A percentile compares a stretch with the other conserved stretches of the same genome.
These are phyloP conservation scores for Rhadina sibilatrix DNA, from an alignment of 2,113 vertebrate species.

Conservation along the genomic window DNA sequence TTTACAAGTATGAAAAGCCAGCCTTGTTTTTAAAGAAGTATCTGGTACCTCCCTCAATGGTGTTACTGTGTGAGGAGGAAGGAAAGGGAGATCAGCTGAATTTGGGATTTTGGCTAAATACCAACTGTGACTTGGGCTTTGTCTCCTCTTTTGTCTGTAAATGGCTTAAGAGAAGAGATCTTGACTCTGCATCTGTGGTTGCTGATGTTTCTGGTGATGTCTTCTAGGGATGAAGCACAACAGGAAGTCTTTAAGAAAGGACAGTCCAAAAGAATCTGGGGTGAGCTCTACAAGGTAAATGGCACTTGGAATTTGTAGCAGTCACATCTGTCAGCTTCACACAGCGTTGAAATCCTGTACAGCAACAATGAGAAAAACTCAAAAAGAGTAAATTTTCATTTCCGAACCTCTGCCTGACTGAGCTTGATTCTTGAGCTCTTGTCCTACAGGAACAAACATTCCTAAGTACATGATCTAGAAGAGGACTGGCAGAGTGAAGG, in stretches of 20 bases:
- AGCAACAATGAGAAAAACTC: neutral
- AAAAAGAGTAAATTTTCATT: neutral
- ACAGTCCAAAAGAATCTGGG: slow-evolving; percentile 97
- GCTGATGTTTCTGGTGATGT: slow-evolving; percentile 20
- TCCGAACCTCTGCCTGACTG: neutral
- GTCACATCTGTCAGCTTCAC: neutral
- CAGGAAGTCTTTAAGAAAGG: slow-evolving; percentile 98
- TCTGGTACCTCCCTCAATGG: neutral
- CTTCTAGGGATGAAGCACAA: slow-evolving; percentile 83
- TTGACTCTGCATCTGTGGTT: neutral
- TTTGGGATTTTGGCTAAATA: neutral
- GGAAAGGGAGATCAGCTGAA: neutral
- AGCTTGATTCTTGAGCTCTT: neutral
- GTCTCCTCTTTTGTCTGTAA: neutral
- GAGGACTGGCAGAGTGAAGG: neutral
- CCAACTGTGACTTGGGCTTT: neutral
- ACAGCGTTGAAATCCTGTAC: neutral
- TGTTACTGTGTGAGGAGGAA: neutral
- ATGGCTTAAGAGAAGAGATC: neutral
- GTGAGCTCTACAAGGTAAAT: slow-evolving; percentile 95
- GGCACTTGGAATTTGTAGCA: accelerated
- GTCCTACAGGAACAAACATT: neutral
- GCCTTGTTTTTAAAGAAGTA: neutral
- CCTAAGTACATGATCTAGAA: neutral
- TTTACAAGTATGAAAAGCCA: neutral